phyloP scores from a whole-genome alignment of 2,113 vertebrate species.

The Brachyhypopomus gauderio region DNA sequence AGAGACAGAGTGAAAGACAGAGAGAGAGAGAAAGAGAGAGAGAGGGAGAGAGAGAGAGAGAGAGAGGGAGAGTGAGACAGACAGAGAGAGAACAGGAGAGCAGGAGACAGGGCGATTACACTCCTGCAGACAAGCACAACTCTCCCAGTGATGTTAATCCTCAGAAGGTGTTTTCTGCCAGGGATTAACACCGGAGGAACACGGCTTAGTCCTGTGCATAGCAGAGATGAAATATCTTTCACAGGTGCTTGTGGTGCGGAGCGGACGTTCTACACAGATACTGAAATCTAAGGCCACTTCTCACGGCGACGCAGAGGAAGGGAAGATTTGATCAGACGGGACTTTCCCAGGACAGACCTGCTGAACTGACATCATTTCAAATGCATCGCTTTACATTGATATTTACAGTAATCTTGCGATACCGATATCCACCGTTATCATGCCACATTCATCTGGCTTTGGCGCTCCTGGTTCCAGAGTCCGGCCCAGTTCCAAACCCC shows the following conservation, averaged over 20 bases:
- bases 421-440: not conserved
- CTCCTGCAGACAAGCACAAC: slow-evolving; percentile 34
- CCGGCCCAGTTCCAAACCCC: not conserved
- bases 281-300: not conserved
- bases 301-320: not conserved
- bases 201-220: slow-evolving; percentile 68
- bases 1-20: slow-evolving; percentile 2
- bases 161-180: slow-evolving; percentile 73
- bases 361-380: not conserved
- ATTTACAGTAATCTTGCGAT: not conserved
- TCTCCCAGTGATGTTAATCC: slow-evolving; percentile 73
- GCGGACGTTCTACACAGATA: not conserved
- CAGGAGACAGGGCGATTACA: not conserved
- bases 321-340: not conserved
- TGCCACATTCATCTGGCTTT: not conserved
- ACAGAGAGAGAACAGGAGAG: not conserved
- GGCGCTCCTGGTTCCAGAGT: too few relatives aligned
- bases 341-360: not conserved
- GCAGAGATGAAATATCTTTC: slow-evolving; percentile 71
- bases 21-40: not conserved
- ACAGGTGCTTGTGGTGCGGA: slow-evolving; percentile 70
- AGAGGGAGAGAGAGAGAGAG: slow-evolving; percentile 47
- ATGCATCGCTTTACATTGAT: not conserved
- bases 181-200: slow-evolving; percentile 74
- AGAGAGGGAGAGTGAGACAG: slow-evolving; percentile 3